Evolutionary conservation across 2,888 invertebrate genomes (phyloP), one percentile per base, ranked within the genome.

Genomic region (Lasioglossum morio): DNA sequence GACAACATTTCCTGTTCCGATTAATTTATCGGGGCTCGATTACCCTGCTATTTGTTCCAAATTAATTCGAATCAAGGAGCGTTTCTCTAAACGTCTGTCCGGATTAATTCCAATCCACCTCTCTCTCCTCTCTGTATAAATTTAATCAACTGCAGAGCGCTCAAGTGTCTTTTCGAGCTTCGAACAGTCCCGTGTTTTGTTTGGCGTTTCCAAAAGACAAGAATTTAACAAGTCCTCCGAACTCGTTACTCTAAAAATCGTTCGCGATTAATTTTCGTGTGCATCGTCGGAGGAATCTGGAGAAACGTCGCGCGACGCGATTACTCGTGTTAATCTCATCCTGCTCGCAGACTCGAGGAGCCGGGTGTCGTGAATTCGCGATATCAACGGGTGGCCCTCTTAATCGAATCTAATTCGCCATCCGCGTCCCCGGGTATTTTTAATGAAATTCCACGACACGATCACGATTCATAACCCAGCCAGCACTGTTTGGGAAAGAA

Each of bases 401-500:
- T 69, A 8, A 53, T 63, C 75, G 72, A 72, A 72, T 40, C 72
- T 48, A 53, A 69, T 37, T 60, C 70, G 30, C 19, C 63, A 27
- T 43, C 66, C 48, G 7, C 48, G 5, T 23, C 34, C 2, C 16
- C 27, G 12, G n/a, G 27, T 27, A 53, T 53, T 82, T 72, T 66
- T 73, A 19, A 37, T 48, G 77, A 84, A 83, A 78, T 77, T 74
- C 84, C 66, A 23, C 46, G 72, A 19, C 66, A 57, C 40, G 72
- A 63, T 23, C 23, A 57, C 76, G 77, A 84, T 84, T 77, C 77
- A 83, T 84, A 77, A 69, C 69, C 53, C 37, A 5, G n/a, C n/a
- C 69, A 34, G 34, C 37, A 5, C n/a, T 37, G 84, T 84, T 83
- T 74, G 77, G 77, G 37, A 77, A 84, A 84, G 83, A 83, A 84